phyloP scores from a whole-genome alignment of 2,888 invertebrate genomes.

The Orthonevra nobilis region DNA sequence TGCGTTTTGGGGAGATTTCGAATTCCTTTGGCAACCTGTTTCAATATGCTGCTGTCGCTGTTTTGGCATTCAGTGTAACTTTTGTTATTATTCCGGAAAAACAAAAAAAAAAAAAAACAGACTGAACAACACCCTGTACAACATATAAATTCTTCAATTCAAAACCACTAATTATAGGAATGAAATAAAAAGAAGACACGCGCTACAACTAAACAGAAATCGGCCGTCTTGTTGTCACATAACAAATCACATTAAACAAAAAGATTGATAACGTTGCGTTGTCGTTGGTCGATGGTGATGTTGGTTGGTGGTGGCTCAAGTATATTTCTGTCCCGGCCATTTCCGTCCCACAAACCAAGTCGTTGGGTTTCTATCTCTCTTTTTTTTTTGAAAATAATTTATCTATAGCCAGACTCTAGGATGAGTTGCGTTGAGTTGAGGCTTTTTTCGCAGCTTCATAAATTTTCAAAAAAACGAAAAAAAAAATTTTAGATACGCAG shows the following conservation, averaged over 20 bases:
- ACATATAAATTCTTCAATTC: constrained; percentile 22
- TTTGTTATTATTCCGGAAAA: too few relatives aligned
- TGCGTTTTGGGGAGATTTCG: too few relatives aligned
- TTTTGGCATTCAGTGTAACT: too few relatives aligned
- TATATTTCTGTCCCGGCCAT: constrained; percentile 40
- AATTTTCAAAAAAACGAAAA: constrained; percentile 45
- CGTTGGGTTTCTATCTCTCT: background rate
- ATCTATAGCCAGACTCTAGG: constrained; percentile 34
- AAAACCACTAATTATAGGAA: constrained; percentile 39
- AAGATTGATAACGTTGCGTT: constrained; percentile 45
- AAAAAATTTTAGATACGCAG: constrained; percentile 60
- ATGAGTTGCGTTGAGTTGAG: constrained; percentile 19
- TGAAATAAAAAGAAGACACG: constrained; percentile 8
- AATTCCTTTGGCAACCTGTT: too few relatives aligned
- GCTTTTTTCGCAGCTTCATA: constrained; percentile 27
- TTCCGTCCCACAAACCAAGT: constrained; percentile 15
- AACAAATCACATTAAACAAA: constrained; percentile 49
- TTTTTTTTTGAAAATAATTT: constrained; percentile 41
- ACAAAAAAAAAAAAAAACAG: background rate
- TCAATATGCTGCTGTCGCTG: too few relatives aligned
- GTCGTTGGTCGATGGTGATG: too few relatives aligned
- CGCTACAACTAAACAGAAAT: constrained; percentile 30
- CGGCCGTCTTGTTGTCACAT: constrained; percentile 56
- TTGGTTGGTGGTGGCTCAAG: constrained; percentile 1
- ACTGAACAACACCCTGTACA: too few relatives aligned